Evolutionary conservation across 2,888 invertebrate genomes (phyloP).

Genomic region (Empis stercorea): DNA sequence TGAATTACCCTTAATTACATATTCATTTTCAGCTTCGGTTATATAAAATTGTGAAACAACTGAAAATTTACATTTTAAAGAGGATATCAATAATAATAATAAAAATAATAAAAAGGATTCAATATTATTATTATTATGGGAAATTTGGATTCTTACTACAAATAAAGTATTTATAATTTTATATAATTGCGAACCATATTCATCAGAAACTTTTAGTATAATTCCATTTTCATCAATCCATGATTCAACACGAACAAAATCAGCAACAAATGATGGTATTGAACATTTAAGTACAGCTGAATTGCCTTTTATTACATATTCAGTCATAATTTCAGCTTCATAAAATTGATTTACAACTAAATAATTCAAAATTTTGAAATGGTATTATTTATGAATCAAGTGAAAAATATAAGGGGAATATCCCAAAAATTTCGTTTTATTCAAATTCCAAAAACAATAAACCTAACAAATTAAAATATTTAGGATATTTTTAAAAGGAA

Average conservation of each 20-base stretch:
- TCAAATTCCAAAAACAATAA: neutral
- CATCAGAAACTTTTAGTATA: constrained; percentile 26
- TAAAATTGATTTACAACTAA: constrained; percentile 60
- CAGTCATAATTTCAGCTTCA: constrained; percentile 57
- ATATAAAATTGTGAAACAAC: constrained; percentile 82
- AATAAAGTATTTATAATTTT: constrained; percentile 5
- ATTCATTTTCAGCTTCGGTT: constrained; percentile 86
- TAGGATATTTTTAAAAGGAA: neutral
- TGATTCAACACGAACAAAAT: constrained; percentile 56
- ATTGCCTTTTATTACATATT: constrained; percentile 62
- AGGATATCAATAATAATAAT: neutral
- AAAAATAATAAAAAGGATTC: neutral
- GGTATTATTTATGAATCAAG: constrained; percentile 2
- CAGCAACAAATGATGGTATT: constrained; percentile 60
- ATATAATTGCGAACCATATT: constrained; percentile 29
- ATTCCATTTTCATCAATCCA: constrained; percentile 50
- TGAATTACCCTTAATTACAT: constrained; percentile 83
- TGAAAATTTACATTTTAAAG: constrained; percentile 40
- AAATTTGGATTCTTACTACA: neutral
- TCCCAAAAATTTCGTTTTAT: neutral
- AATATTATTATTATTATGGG: neutral
- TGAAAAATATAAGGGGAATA: neutral
- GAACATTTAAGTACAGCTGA: constrained; percentile 59
- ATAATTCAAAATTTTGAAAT: neutral
- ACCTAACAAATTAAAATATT: neutral